Evolutionary conservation across 2,888 invertebrate species (phyloP).

Genomic region (Drosophila leonis): DNA sequence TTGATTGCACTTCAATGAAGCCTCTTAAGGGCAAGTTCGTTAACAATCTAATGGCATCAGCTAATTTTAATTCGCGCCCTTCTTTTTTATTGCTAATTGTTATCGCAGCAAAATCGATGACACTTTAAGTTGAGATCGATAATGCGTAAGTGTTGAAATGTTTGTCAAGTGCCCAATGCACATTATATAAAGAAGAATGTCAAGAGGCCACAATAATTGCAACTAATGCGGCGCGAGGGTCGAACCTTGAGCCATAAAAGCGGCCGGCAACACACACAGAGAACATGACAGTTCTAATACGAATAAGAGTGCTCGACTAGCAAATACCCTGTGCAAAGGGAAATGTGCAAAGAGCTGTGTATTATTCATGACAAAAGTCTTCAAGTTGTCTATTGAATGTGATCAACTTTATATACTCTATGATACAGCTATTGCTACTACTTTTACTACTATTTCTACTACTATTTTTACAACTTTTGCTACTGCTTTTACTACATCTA

Average conservation of each 20-base stretch:
- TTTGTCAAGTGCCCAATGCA: not conserved
- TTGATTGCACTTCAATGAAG: slow-evolving; percentile 58
- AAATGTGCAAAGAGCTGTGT: not conserved
- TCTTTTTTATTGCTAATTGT: slow-evolving; percentile 5
- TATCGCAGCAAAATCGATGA: slow-evolving; percentile 55
- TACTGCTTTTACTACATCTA: not conserved
- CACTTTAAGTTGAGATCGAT: slow-evolving; percentile 64
- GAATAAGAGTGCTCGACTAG: not conserved
- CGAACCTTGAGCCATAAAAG: slow-evolving; percentile 71
- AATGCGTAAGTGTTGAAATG: slow-evolving; percentile 58
- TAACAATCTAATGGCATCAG: slow-evolving; percentile 37
- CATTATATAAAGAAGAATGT: slow-evolving; percentile 73
- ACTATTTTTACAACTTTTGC: no score
- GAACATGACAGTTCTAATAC: not conserved
- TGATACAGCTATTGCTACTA: not conserved
- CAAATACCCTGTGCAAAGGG: not conserved
- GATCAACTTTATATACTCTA: not conserved
- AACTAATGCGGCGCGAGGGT: slow-evolving; percentile 74
- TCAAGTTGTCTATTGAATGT: not conserved
- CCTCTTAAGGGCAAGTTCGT: slow-evolving; percentile 71
- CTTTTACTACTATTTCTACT: no score
- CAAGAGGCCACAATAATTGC: slow-evolving; percentile 80
- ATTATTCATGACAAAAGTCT: not conserved
- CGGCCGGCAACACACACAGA: slow-evolving; percentile 8
- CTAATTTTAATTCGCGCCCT: slow-evolving; percentile 13